Percentiles rank a stretch among this genome's conserved stretches.
Conservation (phyloP, 2,113 vertebrate genomes). For the Gadus chalcogrammus region DNA sequence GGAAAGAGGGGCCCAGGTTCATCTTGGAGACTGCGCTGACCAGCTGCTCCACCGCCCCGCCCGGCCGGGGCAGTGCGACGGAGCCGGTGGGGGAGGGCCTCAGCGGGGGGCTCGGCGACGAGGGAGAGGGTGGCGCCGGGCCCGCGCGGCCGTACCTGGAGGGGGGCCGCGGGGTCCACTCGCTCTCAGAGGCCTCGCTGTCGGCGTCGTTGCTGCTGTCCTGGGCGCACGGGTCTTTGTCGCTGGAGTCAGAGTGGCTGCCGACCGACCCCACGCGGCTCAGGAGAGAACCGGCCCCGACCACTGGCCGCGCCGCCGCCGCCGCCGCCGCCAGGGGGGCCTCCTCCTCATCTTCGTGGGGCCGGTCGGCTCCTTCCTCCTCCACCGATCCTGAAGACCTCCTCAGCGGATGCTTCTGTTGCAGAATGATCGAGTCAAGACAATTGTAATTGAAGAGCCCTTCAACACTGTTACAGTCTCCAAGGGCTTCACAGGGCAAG, state of each 20-base stretch:
- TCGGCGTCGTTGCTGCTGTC: constrained; percentile 93
- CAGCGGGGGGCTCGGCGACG: constrained; percentile 20
- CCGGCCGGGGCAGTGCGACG: constrained; percentile 40
- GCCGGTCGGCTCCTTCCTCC: constrained; percentile 53
- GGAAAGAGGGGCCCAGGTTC: constrained; percentile 59
- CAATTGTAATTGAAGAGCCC: neutral
- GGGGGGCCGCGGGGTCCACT: constrained; percentile 67
- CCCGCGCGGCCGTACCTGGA: constrained; percentile 43
- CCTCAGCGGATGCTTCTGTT: constrained; percentile 71
- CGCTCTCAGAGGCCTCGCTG: constrained; percentile 90
- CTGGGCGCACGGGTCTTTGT: constrained; percentile 78
- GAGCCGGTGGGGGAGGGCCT: constrained; percentile 24
- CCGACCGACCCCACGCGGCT: constrained; percentile 63
- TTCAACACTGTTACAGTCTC: neutral
- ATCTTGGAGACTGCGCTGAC: constrained; percentile 80
- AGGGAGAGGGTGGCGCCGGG: constrained; percentile 41
- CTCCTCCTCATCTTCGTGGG: constrained; percentile 45
- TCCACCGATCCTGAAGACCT: constrained; percentile 66
- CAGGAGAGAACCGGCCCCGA: constrained; percentile 38
- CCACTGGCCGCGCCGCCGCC: constrained; percentile 1
- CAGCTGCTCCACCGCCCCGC: constrained; percentile 68
- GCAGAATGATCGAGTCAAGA: constrained; percentile 55
- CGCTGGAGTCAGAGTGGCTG: constrained; percentile 86
- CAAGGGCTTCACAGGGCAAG: neutral
- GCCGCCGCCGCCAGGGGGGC: neutral